Percentiles rank a stretch among this genome's conserved stretches.
Conservation (phyloP, 92 coral and sea anemone genomes). For the Metridium senile region DNA sequence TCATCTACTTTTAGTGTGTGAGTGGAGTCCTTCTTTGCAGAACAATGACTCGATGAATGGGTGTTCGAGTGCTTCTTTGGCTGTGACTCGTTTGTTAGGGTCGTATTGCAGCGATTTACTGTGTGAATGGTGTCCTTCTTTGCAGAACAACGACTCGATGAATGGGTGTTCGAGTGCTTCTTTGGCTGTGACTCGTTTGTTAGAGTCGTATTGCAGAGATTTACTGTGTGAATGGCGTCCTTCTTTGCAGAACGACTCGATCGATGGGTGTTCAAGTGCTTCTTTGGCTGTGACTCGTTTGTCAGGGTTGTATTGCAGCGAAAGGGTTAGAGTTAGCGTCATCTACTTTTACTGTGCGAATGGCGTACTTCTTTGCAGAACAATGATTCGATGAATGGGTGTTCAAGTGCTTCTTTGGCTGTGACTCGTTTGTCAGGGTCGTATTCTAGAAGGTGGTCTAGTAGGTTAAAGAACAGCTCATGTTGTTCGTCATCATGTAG, state of each 20-base stretch:
- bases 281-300: slow-evolving; percentile 80
- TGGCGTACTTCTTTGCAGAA: slow-evolving; percentile 57
- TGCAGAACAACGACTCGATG: slow-evolving; percentile 64
- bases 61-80: slow-evolving; percentile 86
- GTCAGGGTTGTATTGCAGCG: slow-evolving; percentile 86
- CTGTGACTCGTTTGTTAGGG: slow-evolving; percentile 76
- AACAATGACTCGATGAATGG: slow-evolving; percentile 80
- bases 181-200: slow-evolving; percentile 71
- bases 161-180: slow-evolving; percentile 94
- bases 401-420: slow-evolving; percentile 83
- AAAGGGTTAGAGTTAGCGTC: too few relatives aligned
- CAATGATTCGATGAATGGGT: slow-evolving; percentile 84
- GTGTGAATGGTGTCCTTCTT: slow-evolving; percentile 69
- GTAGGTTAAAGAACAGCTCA: slow-evolving; percentile 76
- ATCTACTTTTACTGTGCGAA: slow-evolving; percentile 95
- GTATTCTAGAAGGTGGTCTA: slow-evolving; percentile 87
- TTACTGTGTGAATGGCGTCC: slow-evolving; percentile 84
- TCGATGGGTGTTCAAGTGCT: slow-evolving; percentile 88
- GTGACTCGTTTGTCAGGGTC: slow-evolving; percentile 79
- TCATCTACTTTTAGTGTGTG: slow-evolving; percentile 96
- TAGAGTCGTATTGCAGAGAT: slow-evolving; percentile 82
- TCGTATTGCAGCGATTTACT: slow-evolving; percentile 88
- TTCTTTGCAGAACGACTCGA: slow-evolving; percentile 58
- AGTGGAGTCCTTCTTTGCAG: slow-evolving; percentile 60
- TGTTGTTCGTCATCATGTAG: slow-evolving; percentile 75